Base-by-base conservation (phyloP, 1,140 invertebrate genomes). In the Drosophila willistoni region DNA sequence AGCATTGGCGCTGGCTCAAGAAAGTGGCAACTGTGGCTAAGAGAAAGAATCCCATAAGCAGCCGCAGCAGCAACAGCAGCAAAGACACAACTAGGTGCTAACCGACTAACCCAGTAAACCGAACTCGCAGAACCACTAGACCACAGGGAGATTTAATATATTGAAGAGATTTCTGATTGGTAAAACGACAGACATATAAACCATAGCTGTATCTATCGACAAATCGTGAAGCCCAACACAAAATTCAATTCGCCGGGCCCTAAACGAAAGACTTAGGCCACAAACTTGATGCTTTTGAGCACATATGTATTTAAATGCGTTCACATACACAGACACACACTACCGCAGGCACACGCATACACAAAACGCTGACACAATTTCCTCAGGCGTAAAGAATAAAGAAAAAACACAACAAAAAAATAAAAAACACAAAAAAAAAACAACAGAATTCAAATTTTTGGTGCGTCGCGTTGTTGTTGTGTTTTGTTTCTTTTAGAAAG, bases 31-130 rank as follows among this genome's bases (percentile, higher is more conserved):
- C 68, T 51, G 44, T 5, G n/a, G 66, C 79, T 10, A 13, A 13
- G 36, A 39, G 36, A 39, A 39, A 39, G 84, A 89, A 77, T 87
- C 77, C 77, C 80, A 75, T 74, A 67, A 74, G 64, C 67, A 73
- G 68, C 60, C 7, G 60, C 57, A 67, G 54, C 62, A 65, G 54
- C 67, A 59, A 7, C 41, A 60, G 29, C 41, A 61, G 36, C 61
- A 66, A 22, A 60, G 63, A 66, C 64, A 81, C 79, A 86, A 83
- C 75, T 82, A 79, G 73, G 73, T 64, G 76, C 80, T 87, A 87
- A 89, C 84, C 84, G 84, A 87, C 84, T 87, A 87, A 87, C 84
- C 84, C 89, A 87, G 84, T 87, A 87, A 87, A 65, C 44, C 77
- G 83, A 87, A 89, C 84, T 67, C 77, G 83, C 83, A 80, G 79